phyloP scores from a whole-genome alignment of 2,113 vertebrate genomes.

The Perca flavescens region DNA sequence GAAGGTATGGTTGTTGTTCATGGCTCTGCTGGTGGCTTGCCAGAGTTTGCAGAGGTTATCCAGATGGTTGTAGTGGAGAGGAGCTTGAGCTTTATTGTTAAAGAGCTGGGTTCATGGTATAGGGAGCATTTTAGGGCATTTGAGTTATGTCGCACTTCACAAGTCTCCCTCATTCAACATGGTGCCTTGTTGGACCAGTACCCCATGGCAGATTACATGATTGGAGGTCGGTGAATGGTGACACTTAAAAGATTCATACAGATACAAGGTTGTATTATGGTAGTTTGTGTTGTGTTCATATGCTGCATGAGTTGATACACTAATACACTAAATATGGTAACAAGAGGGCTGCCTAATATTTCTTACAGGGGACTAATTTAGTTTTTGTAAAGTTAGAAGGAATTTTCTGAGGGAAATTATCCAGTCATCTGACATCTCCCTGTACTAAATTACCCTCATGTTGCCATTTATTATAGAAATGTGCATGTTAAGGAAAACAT shows the following conservation, averaged over 20 bases:
- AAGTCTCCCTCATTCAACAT: too few species aligned
- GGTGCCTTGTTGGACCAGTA: too few species aligned
- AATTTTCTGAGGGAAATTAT: background rate
- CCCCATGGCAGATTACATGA: too few species aligned
- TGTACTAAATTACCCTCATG: background rate
- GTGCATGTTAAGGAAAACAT: background rate
- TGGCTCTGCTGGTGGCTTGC: constrained; percentile 22
- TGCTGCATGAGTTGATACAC: background rate
- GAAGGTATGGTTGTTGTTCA: constrained; percentile 2
- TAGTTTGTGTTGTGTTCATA: too few species aligned
- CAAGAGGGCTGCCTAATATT: background rate
- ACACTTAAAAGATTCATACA: too few species aligned
- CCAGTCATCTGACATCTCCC: background rate
- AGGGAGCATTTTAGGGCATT: constrained; percentile 38
- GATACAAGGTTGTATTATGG: too few species aligned
- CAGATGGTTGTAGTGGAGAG: background rate
- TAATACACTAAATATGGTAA: background rate
- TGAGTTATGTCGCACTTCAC: background rate
- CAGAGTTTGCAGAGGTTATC: constrained; percentile 27
- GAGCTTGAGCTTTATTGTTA: constrained; percentile 14
- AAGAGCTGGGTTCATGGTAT: constrained; percentile 7
- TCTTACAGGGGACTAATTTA: background rate
- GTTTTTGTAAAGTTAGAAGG: background rate
- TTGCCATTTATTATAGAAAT: background rate
- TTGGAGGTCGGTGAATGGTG: too few species aligned